Conservation (phyloP, 2,797 vertebrate genomes). For the Onychomys leucogaster region DNA sequence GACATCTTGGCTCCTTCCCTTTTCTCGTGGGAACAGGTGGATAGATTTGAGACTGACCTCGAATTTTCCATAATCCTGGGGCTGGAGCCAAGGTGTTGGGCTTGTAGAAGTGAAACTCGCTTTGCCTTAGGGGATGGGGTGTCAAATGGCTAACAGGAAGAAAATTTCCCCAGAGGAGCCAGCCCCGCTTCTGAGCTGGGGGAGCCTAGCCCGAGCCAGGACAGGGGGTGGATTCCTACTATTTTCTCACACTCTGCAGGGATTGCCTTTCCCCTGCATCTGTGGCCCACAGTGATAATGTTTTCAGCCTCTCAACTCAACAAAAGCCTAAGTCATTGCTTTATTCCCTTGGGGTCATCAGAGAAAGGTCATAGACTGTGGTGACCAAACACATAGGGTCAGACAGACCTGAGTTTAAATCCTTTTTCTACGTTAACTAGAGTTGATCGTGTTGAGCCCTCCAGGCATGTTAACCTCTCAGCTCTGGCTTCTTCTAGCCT, state of each 20-base stretch:
- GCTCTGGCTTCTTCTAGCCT: neutral
- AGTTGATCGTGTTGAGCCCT: neutral
- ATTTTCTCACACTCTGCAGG: constrained; percentile 68
- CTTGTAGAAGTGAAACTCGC: neutral
- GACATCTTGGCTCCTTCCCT: neutral
- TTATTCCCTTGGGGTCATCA: neutral
- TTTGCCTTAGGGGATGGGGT: neutral
- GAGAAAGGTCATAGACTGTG: neutral
- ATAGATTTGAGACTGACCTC: neutral
- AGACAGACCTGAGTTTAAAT: neutral
- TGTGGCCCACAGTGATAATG: neutral
- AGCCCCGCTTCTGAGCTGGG: neutral
- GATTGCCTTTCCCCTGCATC: constrained; percentile 60
- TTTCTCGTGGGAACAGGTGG: constrained; percentile 40
- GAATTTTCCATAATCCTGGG: neutral
- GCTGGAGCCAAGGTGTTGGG: neutral
- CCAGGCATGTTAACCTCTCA: neutral
- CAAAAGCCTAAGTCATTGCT: neutral
- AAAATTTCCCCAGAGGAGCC: neutral
- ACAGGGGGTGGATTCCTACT: constrained; percentile 52
- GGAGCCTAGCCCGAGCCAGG: neutral
- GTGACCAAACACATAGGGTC: neutral
- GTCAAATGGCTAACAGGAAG: neutral
- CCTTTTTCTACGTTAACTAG: neutral
- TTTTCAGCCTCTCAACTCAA: constrained; percentile 36